Conservation (phyloP, 2,113 vertebrate species). For the Henicopernis longicauda region DNA sequence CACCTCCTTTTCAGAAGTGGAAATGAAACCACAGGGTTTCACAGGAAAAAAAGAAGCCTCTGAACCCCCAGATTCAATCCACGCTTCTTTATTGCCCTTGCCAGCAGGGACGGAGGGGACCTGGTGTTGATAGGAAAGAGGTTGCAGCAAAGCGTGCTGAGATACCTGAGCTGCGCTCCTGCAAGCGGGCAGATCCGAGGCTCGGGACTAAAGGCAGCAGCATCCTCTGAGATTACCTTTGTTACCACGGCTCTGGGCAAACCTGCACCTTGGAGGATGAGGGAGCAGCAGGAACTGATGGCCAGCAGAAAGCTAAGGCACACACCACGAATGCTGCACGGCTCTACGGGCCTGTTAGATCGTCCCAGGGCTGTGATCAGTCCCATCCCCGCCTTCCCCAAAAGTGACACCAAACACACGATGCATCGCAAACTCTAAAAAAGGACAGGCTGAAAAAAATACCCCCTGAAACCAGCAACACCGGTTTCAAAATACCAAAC, state of each 20-base stretch:
- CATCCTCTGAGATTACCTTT: background rate
- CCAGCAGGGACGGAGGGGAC: background rate
- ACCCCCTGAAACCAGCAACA: background rate
- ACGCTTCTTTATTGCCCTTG: background rate
- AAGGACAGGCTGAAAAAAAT: background rate
- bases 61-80: no score
- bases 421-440: fast-evolving
- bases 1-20: background rate
- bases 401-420: background rate
- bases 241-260: background rate
- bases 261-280: background rate
- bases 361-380: background rate
- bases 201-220: background rate
- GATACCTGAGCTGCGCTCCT: background rate
- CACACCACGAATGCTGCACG: fast-evolving
- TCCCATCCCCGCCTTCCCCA: background rate
- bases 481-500: background rate
- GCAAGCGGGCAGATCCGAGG: background rate
- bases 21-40: background rate
- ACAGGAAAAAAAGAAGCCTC: background rate
- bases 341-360: background rate
- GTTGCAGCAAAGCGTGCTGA: background rate
- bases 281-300: background rate
- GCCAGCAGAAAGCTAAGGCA: background rate
- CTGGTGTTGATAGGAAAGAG: background rate